Base-by-base conservation (phyloP, 2,113 vertebrate species). In the Seriola quinqueradiata region DNA sequence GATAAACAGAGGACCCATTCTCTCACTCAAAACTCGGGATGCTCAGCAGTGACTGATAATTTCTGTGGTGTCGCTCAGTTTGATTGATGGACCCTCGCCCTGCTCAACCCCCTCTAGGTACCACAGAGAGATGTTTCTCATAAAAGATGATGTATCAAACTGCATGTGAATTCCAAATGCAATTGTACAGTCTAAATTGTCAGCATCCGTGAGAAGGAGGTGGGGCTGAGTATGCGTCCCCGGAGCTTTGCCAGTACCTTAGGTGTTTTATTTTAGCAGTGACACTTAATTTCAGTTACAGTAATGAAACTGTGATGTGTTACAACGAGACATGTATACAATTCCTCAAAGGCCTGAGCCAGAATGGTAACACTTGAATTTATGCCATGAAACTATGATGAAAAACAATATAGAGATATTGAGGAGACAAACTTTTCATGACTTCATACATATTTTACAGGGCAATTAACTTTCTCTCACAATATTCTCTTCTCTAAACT, bases 261-360 rank as follows among this genome's bases (percentile, higher is more conserved):
- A 86, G 79, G 88, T 90, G 88, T 91, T 92, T 91, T 90, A 81
- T 90, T 91, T 84, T 68, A 72, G 76, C 52, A 69, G 84, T 92
- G 91, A 91, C 90, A 92, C 88, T 94, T 93, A 76, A 92, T 92
- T 92, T 90, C 71, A 85, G 82, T 82, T 85, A 86, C 79, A 79
- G 85, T 88, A 91, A 92, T 94, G 85, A 94, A 92, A 93, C 57
- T 72, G 75, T 82, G 84, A 86, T 83, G 61, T 90, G 81, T 70
- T 73, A 50, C 67, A 82, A 87, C 72, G 38, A 77, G 86, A 92
- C 77, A 67, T 74, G 80, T 61, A 63, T 40, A 75, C 73, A 74
- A 55, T 80, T 63, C 83, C 85, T 79, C 58, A 59, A 54, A 79
- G 78, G 79, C 75, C 73, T 50, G 84, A 72, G 78, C 32, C 11